Evolutionary conservation across 2,888 invertebrate genomes (phyloP).

Genomic region (Drosophila cognata): DNA sequence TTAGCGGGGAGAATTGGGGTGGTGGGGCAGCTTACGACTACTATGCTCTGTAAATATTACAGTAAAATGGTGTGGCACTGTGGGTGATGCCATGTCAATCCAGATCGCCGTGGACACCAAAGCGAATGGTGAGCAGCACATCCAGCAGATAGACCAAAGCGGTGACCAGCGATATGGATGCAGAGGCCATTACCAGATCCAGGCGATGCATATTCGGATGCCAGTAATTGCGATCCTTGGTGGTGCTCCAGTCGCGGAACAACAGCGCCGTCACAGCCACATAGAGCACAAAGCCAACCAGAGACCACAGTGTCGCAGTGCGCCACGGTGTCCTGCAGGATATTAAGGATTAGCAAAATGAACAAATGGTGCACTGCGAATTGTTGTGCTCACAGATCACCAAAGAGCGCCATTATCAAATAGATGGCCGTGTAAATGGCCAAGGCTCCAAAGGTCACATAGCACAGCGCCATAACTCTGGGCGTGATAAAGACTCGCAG

Average conservation of each 20-base stretch:
- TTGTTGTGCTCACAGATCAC: constrained; percentile 80
- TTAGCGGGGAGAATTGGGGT: constrained; percentile 43
- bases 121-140: constrained; percentile 81
- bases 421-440: constrained; percentile 83
- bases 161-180: constrained; percentile 81
- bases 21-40: constrained; percentile 56
- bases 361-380: background rate
- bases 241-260: constrained; percentile 84
- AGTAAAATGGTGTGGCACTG: constrained; percentile 35
- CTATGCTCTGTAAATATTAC: constrained; percentile 72
- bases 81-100: constrained; percentile 68
- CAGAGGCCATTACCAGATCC: constrained; percentile 83
- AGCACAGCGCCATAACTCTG: constrained; percentile 83
- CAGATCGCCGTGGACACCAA: constrained; percentile 83
- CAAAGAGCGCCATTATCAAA: constrained; percentile 83
- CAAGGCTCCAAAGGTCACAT: constrained; percentile 84
- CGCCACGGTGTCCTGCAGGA: constrained; percentile 83
- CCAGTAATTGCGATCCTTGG: constrained; percentile 84
- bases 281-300: constrained; percentile 81
- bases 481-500: constrained; percentile 82
- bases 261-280: constrained; percentile 81
- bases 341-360: background rate
- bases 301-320: constrained; percentile 82
- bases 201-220: constrained; percentile 85
- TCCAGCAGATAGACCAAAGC: constrained; percentile 82